Conservation (phyloP, 2,888 invertebrate species). For the Erebia palarica region DNA sequence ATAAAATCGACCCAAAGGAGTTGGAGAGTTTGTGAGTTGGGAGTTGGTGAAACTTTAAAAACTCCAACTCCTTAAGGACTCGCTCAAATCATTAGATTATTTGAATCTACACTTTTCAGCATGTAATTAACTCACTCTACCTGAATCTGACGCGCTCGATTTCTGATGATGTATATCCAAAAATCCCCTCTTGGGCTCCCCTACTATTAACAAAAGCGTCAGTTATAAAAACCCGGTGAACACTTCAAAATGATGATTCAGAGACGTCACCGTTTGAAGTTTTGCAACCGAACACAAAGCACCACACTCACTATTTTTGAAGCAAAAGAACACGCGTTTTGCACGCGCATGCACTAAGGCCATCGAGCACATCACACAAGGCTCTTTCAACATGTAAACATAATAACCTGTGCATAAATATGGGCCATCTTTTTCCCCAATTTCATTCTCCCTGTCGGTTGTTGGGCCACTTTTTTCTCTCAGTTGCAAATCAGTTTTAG, state of each 20-base stretch:
- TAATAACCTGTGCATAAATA: conserved; percentile 95
- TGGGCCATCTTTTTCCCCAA: conserved; percentile 72
- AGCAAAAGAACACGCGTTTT: conserved; percentile 90
- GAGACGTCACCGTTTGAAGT: conserved; percentile 88
- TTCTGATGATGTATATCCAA: too few relatives aligned
- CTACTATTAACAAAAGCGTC: too few relatives aligned
- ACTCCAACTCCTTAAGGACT: too few relatives aligned
- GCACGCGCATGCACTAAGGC: conserved; percentile 95
- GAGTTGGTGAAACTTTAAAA: too few relatives aligned
- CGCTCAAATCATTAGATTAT: too few relatives aligned
- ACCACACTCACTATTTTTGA: conserved; percentile 81
- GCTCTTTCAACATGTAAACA: conserved; percentile 91
- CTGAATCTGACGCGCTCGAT: too few relatives aligned
- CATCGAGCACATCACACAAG: conserved; percentile 98
- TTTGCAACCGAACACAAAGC: conserved; percentile 87
- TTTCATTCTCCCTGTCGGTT: conserved; percentile 15
- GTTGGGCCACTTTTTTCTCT: conserved; percentile 36
- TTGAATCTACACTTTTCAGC: too few relatives aligned
- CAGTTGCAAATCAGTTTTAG: background rate
- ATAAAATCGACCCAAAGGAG: too few relatives aligned
- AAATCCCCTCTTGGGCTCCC: too few relatives aligned
- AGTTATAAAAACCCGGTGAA: conserved; percentile 82
- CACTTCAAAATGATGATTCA: conserved; percentile 97
- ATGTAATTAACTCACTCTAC: too few relatives aligned
- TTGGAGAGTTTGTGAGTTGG: too few relatives aligned